phyloP scores from a whole-genome alignment of 2,797 vertebrate species.

The Meda fulgida region DNA sequence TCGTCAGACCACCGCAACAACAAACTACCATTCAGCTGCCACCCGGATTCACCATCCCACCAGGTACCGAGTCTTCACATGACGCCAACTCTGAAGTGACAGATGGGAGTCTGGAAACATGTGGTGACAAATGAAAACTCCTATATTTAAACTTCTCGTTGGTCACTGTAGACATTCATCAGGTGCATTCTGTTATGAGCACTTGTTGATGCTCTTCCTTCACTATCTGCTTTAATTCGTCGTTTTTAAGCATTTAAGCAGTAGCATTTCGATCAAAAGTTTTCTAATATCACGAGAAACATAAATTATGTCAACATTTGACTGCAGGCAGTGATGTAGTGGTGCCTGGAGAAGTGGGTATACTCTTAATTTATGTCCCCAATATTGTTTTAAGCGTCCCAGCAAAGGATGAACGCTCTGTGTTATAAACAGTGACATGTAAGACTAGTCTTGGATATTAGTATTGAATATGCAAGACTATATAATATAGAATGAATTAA shows the following conservation, averaged over 20 bases:
- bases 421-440: too few relatives aligned
- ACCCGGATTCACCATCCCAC: conserved; percentile 88
- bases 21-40: conserved; percentile 89
- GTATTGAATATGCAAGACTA: too few relatives aligned
- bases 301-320: background rate
- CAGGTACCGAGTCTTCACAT: conserved; percentile 75
- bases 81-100: background rate
- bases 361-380: too few relatives aligned
- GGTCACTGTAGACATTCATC: background rate
- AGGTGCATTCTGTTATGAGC: background rate
- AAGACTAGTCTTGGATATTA: too few relatives aligned
- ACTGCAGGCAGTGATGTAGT: too few relatives aligned
- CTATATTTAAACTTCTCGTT: background rate
- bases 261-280: background rate
- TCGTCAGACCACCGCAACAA: conserved; percentile 85
- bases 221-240: background rate
- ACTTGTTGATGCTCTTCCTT: conserved; percentile 1
- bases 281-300: background rate
- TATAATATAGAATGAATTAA: too few relatives aligned
- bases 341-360: too few relatives aligned
- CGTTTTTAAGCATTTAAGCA: background rate
- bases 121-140: background rate
- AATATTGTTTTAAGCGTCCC: too few relatives aligned
- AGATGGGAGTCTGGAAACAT: too few relatives aligned
- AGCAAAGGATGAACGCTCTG: too few relatives aligned